These are phyloP conservation scores for Plebejus melissa DNA, from an alignment of 2,888 invertebrate genomes.

Conservation along the genomic window DNA sequence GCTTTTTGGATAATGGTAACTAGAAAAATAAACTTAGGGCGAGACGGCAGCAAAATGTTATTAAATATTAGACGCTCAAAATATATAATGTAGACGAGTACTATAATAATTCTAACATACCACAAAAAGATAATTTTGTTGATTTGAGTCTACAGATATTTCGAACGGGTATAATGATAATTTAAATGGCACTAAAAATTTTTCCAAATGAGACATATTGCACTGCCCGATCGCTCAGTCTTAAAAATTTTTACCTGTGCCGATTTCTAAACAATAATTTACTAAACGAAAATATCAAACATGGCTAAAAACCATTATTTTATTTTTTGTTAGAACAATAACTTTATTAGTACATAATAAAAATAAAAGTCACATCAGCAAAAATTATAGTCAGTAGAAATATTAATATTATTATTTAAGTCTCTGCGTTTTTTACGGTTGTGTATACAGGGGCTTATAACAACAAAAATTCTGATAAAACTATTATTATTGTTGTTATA, in stretches of 20 bases:
- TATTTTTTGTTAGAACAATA: background rate
- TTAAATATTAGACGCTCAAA: background rate
- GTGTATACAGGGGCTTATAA: background rate
- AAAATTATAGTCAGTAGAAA: background rate
- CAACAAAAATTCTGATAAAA: background rate
- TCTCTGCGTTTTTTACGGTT: background rate
- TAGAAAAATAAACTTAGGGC: background rate
- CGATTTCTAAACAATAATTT: constrained; percentile 19
- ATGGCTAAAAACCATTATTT: background rate
- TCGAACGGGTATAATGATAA: background rate
- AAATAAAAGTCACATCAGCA: background rate
- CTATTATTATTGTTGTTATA: background rate
- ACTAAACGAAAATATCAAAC: background rate
- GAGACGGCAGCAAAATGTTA: background rate
- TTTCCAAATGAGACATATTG: constrained; percentile 49
- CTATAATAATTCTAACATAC: background rate
- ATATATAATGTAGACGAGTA: too few species aligned
- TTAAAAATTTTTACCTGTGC: constrained; percentile 46
- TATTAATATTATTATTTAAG: background rate
- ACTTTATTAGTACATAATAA: background rate
- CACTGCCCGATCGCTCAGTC: constrained; percentile 72
- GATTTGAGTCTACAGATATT: background rate
- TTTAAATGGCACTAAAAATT: constrained; percentile 5
- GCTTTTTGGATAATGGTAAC: background rate
- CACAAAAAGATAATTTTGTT: background rate